Percentiles rank a stretch among this genome's conserved stretches.
These are phyloP conservation scores for Drosophila anomalata DNA, from an alignment of 2,888 invertebrate species.

Conservation along the genomic window DNA sequence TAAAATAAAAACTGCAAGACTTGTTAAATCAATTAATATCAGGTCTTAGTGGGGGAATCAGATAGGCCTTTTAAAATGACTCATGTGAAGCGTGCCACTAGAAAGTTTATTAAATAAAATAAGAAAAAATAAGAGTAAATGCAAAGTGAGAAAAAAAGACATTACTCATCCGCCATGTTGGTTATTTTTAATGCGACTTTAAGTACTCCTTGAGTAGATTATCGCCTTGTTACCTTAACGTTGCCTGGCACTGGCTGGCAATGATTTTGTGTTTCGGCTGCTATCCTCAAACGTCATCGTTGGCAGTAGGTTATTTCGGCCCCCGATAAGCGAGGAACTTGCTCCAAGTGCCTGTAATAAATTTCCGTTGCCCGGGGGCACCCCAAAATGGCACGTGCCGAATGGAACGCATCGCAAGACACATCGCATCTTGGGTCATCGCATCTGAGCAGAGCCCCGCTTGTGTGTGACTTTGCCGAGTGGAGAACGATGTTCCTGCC, in stretches of 20 bases:
- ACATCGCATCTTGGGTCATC: background rate
- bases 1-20: background rate
- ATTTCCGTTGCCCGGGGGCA: constrained; percentile 31
- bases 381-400: constrained; percentile 34
- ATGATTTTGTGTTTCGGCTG: constrained; percentile 10
- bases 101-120: background rate
- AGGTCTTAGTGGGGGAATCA: background rate
- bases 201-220: constrained; percentile 9
- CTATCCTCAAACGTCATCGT: constrained; percentile 28
- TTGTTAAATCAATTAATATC: background rate
- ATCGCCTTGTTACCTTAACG: background rate
- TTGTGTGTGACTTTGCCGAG: constrained; percentile 27
- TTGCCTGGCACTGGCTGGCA: constrained; percentile 13
- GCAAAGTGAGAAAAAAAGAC: background rate
- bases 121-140: background rate
- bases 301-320: constrained; percentile 49
- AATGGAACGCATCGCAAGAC: constrained; percentile 7
- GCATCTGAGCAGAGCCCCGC: constrained; percentile 3
- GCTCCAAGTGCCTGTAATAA: constrained; percentile 54
- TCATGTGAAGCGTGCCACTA: background rate
- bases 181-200: background rate
- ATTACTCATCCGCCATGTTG: constrained; percentile 13
- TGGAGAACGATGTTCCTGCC: constrained; percentile 41
- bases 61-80: background rate
- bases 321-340: constrained; percentile 56